Conservation (phyloP, 2,888 invertebrate species). For the Monoplex corrugatus region DNA sequence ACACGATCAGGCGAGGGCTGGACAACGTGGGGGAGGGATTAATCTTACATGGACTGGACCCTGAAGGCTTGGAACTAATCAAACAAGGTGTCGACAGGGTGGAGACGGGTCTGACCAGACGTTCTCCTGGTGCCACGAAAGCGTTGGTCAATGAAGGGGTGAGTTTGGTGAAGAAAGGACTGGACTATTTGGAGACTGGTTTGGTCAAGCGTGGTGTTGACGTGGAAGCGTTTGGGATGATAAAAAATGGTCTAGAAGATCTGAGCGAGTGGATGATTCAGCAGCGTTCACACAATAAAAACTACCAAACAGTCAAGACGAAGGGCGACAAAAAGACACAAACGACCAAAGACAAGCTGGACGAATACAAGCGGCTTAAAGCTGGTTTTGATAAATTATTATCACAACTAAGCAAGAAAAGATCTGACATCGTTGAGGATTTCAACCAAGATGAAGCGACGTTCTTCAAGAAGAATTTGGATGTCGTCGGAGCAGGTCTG, state of each 20-base stretch:
- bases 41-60: not conserved
- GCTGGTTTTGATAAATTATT: no score
- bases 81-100: conserved; percentile 33
- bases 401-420: no score
- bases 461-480: not conserved
- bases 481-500: not conserved
- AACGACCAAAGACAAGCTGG: not conserved
- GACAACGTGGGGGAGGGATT: conserved; percentile 7
- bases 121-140: not conserved
- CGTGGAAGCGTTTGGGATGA: not conserved
- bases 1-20: conserved; percentile 26
- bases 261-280: not conserved
- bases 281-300: not conserved
- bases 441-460: no score
- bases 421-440: no score
- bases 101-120: conserved; percentile 17
- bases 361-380: no score
- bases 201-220: not conserved
- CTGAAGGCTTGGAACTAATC: conserved; percentile 8
- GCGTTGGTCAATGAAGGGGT: not conserved
- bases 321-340: not conserved
- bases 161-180: not conserved
- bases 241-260: not conserved
- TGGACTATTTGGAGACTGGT: not conserved
- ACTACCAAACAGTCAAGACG: not conserved